Percentiles rank a stretch among this genome's conserved stretches.
These are phyloP conservation scores for Naja naja DNA, from an alignment of 2,113 vertebrate species.

Conservation along the genomic window DNA sequence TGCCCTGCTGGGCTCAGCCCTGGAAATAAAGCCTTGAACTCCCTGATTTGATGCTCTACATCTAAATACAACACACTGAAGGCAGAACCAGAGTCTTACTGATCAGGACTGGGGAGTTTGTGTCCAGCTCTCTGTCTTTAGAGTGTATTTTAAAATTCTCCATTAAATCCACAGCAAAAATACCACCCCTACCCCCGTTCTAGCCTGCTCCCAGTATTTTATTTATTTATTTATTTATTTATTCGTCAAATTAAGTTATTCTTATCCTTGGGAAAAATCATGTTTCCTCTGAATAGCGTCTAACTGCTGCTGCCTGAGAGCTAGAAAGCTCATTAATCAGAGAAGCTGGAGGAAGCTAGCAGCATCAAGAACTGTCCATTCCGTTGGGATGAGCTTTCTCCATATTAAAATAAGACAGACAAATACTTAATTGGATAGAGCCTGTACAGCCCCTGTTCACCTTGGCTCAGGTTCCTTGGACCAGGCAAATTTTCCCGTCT, in stretches of 20 bases:
- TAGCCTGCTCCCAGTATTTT: conserved; percentile 24
- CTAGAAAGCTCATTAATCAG: conserved; percentile 57
- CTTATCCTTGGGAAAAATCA: conserved; percentile 67
- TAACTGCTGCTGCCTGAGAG: conserved; percentile 26
- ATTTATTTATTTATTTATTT: background rate
- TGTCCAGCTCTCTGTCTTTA: no score
- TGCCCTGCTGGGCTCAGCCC: background rate
- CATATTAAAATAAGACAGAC: conserved; percentile 48
- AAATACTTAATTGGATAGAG: background rate
- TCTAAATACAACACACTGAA: background rate
- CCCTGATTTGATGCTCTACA: background rate
- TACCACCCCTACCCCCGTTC: background rate
- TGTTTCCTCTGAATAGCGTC: conserved; percentile 38
- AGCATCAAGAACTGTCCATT: conserved; percentile 7
- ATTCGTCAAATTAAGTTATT: conserved; percentile 35
- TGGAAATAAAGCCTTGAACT: background rate
- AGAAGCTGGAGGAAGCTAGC: fast-evolving
- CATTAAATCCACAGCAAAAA: background rate
- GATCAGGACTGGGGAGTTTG: background rate
- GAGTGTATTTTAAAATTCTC: background rate
- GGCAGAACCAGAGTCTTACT: background rate
- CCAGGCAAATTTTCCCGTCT: background rate
- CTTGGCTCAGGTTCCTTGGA: background rate
- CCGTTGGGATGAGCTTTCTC: conserved; percentile 28
- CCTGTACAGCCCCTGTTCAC: background rate